These are phyloP conservation scores for Caenorhabditis sp. DNA, from an alignment of 2,888 invertebrate species.

Conservation along the genomic window DNA sequence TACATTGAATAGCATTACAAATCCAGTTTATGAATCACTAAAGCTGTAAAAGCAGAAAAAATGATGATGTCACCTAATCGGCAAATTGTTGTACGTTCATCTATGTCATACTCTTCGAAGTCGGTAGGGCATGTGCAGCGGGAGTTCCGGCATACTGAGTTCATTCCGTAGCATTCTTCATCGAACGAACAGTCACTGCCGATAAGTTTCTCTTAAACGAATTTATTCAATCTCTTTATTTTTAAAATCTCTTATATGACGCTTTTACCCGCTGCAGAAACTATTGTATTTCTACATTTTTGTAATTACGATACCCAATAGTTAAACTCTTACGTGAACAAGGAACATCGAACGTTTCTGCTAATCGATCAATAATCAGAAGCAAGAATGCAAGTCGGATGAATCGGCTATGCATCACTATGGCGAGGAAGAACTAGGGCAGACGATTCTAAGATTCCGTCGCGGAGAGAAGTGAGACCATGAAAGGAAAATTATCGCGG, in stretches of 20 bases:
- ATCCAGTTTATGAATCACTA: slow-evolving; percentile 54
- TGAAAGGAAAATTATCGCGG: slow-evolving; percentile 59
- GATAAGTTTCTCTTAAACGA: slow-evolving; percentile 80
- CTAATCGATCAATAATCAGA: slow-evolving; percentile 65
- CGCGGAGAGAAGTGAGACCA: slow-evolving; percentile 53
- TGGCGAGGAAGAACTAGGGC: slow-evolving; percentile 56
- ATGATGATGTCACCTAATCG: slow-evolving; percentile 77
- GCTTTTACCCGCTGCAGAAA: no score
- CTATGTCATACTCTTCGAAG: slow-evolving; percentile 82
- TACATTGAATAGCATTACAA: slow-evolving; percentile 6
- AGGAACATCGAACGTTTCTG: slow-evolving; percentile 77
- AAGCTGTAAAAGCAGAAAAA: slow-evolving; percentile 18
- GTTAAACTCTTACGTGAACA: slow-evolving; percentile 80
- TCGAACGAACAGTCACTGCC: slow-evolving; percentile 81
- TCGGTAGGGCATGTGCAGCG: slow-evolving; percentile 82
- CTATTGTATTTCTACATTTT: no score
- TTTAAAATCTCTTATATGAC: slow-evolving; percentile 14
- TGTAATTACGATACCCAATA: no score
- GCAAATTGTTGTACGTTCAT: slow-evolving; percentile 79
- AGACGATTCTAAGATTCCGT: slow-evolving; percentile 54
- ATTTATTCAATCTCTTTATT: neutral
- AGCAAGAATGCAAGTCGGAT: slow-evolving; percentile 59
- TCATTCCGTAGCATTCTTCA: slow-evolving; percentile 83
- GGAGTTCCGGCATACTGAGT: slow-evolving; percentile 80
- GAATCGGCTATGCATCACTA: slow-evolving; percentile 55